Base-by-base conservation (phyloP, 1,140 invertebrate species). In the Aphelinus certus region DNA sequence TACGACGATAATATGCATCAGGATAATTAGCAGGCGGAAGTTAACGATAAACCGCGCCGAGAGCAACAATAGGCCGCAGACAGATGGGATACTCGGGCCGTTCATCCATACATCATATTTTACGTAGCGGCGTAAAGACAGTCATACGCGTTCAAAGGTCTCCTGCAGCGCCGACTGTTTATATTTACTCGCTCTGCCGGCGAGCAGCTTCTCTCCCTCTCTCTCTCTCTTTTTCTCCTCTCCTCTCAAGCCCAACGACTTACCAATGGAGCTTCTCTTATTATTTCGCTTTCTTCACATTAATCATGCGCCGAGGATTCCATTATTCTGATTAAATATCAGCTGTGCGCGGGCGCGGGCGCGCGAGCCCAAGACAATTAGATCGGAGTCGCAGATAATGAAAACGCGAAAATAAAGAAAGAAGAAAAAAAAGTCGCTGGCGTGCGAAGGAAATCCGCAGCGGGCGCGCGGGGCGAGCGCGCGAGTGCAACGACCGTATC, bases 81-180 rank as follows among this genome's bases (percentile, higher is more conserved):
- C 26, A 51, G 62, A 69, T 46, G 46, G 51, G 42, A 62, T 63
- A 49, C 76, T 75, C 62, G 76, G 46, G 42, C 57, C 63, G 79
- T 78, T 80, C 79, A 56, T 77, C 76, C 62, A 62, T 71, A 69
- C 66, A 71, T 68, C 58, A 69, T 26, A 26, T 76, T 76, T 76
- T 73, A 69, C 58, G 48, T 57, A 75, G 79, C 76, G 75, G 76
- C 68, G 62, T 61, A 77, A 78, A 79, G 78, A 81, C 74, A 79
- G 77, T 66, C 68, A 64, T 69, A 61, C 71, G 62, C 63, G 76
- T 75, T 77, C 71, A 79, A 80, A 78, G 73, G 67, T 81, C 73
- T 78, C 78, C 76, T 61, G 73, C 79, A 76, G 77, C 70, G 81
- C 80, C 79, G 80, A 70, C 73, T 81, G 78, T 79, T 82, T 80